Evolutionary conservation across 2,888 invertebrate species (phyloP), one percentile per base, ranked within the genome.

Genomic region (Drosophila recens): DNA sequence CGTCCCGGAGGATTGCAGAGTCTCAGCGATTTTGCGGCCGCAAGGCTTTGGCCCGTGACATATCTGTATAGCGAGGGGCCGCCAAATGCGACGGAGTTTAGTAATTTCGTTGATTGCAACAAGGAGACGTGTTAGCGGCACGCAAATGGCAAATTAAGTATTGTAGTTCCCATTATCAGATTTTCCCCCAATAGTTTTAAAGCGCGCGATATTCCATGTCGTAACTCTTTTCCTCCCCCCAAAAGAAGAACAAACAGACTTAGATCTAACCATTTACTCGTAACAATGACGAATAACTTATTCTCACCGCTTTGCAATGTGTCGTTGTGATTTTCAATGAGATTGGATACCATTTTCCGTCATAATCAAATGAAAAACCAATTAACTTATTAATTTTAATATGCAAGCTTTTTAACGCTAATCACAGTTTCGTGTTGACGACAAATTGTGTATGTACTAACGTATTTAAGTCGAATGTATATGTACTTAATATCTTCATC

Each of bases 61-160:
- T 97, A 97, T 90, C 93, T 97, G 0, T 97, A 97, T 88, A 95
- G 95, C 90, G 95, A 95, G 68, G 95, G 95, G 38, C 97, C 97
- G 4, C 97, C 97, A 0, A 96, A 96, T 89, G 94, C 95, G 77
- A 95, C 95, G 4, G 93, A 93, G 70, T 90, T 93, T 86, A 93
- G 92, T 77, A 92, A 93, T 87, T 92, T 93, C 56, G 92, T 93
- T 63, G 93, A 93, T 82, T 93, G 93, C 81, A 93, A 92, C 77
- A 93, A 93, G 76, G 93, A 93, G 79, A 90, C 86, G 63, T 93
- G 93, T 80, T 93, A 91, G 82, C 70, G 36, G 33, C 63, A 72
- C 67, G 65, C 72, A 64, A 67, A 61, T 57, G 51, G 53, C 53
- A 46, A 46, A 52, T 53, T 65, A 70, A 74, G 56, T 71, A 51